Percentiles rank a stretch among this genome's conserved stretches.
phyloP scores from a whole-genome alignment of 2,888 invertebrate species.

The Carabus problematicus region DNA sequence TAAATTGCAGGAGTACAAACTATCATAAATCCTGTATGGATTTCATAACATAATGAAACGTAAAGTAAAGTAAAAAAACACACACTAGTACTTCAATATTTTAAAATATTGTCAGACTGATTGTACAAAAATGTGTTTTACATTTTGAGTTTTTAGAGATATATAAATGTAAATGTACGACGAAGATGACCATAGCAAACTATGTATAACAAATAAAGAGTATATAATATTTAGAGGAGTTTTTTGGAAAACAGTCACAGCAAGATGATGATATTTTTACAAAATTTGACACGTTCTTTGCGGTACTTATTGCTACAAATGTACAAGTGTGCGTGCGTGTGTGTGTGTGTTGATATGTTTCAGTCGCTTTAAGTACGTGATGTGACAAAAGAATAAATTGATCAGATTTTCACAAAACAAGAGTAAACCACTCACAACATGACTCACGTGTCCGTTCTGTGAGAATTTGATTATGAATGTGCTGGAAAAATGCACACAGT shows the following conservation, averaged over 20 bases:
- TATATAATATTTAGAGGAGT: conserved; percentile 11
- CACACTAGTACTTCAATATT: conserved; percentile 36
- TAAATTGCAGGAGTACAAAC: conserved; percentile 51
- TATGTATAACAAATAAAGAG: conserved; percentile 21
- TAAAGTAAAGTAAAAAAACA: conserved; percentile 1
- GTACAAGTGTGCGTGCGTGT: too few relatives aligned
- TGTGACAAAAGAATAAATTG: too few relatives aligned
- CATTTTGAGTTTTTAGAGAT: conserved; percentile 32
- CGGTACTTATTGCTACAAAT: conserved; percentile 29
- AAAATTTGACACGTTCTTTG: conserved; percentile 32
- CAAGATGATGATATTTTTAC: conserved; percentile 34
- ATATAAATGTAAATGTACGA: conserved; percentile 17
- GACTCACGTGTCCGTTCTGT: too few relatives aligned
- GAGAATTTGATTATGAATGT: conserved; percentile 23
- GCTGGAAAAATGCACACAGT: conserved; percentile 4
- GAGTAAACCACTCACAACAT: too few relatives aligned
- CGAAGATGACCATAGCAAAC: too few relatives aligned
- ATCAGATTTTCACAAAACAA: too few relatives aligned
- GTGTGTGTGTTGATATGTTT: conserved; percentile 21
- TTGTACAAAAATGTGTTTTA: conserved; percentile 29
- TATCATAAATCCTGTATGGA: conserved; percentile 50
- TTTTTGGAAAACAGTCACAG: conserved; percentile 20
- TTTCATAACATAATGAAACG: conserved; percentile 49
- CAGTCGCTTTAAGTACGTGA: conserved; percentile 28
- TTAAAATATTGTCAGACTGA: conserved; percentile 40